Evolutionary conservation across 2,113 vertebrate species (phyloP).

Genomic region (Azemiops feae): DNA sequence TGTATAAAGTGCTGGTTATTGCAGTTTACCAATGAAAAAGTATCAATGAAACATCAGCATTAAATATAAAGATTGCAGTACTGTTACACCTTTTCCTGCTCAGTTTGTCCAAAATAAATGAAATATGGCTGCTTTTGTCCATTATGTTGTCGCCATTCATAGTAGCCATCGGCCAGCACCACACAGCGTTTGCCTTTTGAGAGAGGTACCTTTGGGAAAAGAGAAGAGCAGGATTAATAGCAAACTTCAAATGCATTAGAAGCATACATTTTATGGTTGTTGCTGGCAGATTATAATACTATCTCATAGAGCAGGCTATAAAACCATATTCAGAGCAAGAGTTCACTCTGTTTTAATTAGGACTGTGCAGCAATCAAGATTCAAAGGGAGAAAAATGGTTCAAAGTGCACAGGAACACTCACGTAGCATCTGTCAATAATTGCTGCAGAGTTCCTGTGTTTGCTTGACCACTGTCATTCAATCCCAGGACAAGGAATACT

Average conservation of each 20-base stretch:
- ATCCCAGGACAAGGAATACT: not conserved
- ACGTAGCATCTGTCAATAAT: not conserved
- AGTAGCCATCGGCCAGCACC: conserved; percentile 93
- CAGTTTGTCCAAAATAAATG: conserved; percentile 89
- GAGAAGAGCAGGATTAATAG: not conserved
- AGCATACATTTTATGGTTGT: not conserved
- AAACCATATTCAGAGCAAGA: accelerated
- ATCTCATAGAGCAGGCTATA: not conserved
- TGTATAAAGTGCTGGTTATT: not conserved
- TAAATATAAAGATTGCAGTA: accelerated
- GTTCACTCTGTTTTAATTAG: not conserved
- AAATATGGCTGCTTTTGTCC: conserved; percentile 88
- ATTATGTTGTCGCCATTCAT: conserved; percentile 83
- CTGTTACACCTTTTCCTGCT: conserved; percentile 43
- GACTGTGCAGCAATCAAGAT: not conserved
- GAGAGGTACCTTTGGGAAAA: conserved; percentile 77
- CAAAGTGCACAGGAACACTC: not conserved
- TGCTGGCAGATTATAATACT: not conserved
- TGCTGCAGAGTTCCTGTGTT: not conserved
- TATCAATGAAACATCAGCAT: not conserved
- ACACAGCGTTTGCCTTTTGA: conserved; percentile 90
- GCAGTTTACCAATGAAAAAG: not conserved
- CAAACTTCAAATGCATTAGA: not conserved
- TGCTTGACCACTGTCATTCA: not conserved
- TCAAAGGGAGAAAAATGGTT: not conserved